Evolutionary conservation across 2,797 vertebrate species (phyloP).

Genomic region (Hydrolagus colliei): DNA sequence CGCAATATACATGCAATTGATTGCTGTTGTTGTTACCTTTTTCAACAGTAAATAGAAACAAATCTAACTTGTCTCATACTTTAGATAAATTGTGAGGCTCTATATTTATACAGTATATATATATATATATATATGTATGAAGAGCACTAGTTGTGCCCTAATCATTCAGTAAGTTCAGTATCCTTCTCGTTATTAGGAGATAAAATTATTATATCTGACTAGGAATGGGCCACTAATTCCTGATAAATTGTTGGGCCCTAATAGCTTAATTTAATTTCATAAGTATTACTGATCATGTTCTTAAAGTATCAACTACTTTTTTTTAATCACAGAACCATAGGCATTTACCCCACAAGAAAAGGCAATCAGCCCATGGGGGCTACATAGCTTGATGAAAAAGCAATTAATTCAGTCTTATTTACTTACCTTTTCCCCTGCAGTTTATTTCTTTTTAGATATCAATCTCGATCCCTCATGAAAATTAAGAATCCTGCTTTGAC

Average conservation of each 20-base stretch:
- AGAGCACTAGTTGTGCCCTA: background rate
- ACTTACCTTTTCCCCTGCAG: too few species aligned
- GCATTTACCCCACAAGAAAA: too few species aligned
- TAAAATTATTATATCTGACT: conserved; percentile 8
- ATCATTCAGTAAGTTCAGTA: background rate
- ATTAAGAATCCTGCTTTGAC: too few species aligned
- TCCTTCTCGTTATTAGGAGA: background rate
- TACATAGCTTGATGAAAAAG: too few species aligned
- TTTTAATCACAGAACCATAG: too few species aligned
- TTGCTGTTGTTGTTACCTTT: background rate
- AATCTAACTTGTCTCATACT: background rate
- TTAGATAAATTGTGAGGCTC: background rate
- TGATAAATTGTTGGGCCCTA: background rate
- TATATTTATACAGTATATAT: too few species aligned
- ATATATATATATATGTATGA: background rate
- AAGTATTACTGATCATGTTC: background rate
- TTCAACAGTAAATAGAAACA: background rate
- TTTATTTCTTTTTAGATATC: too few species aligned
- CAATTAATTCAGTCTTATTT: too few species aligned
- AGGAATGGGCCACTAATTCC: background rate
- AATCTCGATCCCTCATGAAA: too few species aligned
- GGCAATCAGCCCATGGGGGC: too few species aligned
- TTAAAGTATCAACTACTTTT: background rate
- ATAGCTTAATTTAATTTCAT: conserved; percentile 5
- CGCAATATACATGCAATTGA: too few species aligned